Percentiles rank a stretch among this genome's conserved stretches.
phyloP scores from a whole-genome alignment of 2,888 invertebrate genomes.

The Lathronympha strigana region DNA sequence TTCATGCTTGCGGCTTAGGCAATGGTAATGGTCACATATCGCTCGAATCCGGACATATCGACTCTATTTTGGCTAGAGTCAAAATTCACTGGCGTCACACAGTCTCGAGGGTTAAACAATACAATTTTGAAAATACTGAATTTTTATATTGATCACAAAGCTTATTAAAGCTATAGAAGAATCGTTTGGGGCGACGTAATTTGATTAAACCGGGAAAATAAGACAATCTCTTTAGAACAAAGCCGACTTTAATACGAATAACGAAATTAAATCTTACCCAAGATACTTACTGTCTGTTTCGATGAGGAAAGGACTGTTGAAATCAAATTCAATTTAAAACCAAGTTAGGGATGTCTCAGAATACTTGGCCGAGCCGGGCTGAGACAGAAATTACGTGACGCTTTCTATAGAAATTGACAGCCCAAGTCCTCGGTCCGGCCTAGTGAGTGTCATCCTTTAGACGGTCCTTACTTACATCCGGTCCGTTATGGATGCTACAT shows the following conservation, averaged over 20 bases:
- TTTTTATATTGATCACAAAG: too few relatives aligned
- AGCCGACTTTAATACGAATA: constrained; percentile 25
- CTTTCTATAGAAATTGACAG: not conserved
- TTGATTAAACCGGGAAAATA: constrained; percentile 29
- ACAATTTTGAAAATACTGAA: too few relatives aligned
- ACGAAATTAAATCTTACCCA: constrained; percentile 25
- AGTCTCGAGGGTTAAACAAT: too few relatives aligned
- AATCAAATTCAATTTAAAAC: constrained; percentile 5
- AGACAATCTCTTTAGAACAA: constrained; percentile 26
- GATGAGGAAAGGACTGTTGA: constrained; percentile 15
- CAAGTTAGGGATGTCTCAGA: not conserved
- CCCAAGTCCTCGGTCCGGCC: too few relatives aligned
- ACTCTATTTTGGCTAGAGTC: too few relatives aligned
- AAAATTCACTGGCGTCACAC: too few relatives aligned
- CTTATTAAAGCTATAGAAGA: not conserved
- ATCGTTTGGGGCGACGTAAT: constrained; percentile 9
- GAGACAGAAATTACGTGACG: not conserved
- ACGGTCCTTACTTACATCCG: too few relatives aligned
- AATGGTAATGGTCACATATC: too few relatives aligned
- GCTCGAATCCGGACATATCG: too few relatives aligned
- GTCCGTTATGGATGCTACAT: too few relatives aligned
- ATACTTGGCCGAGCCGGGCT: not conserved
- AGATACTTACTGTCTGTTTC: constrained; percentile 16
- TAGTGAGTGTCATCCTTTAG: too few relatives aligned
- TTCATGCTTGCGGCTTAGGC: too few relatives aligned